Conservation (phyloP, 2,797 vertebrate genomes). For the Atherinosoma microstoma region DNA sequence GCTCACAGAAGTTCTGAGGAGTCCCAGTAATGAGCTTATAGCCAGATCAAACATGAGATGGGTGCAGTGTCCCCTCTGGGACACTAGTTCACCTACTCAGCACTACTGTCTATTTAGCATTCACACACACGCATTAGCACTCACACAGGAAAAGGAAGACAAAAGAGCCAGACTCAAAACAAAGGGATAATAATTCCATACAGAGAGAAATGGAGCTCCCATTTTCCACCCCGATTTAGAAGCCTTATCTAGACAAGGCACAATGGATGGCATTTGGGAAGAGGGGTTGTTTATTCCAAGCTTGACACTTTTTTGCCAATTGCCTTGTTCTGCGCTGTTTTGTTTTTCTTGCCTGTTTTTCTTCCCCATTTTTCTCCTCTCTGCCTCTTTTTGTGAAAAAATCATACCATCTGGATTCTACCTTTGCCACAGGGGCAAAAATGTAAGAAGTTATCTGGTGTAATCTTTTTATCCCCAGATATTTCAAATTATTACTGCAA, state of each 20-base stretch:
- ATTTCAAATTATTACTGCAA: slow-evolving; percentile 76
- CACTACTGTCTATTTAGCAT: slow-evolving; percentile 59
- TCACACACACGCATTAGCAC: slow-evolving; percentile 36
- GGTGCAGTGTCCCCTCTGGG: slow-evolving; percentile 66
- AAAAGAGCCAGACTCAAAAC: slow-evolving; percentile 83
- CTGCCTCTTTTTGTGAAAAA: slow-evolving; percentile 64
- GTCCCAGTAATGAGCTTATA: slow-evolving; percentile 75
- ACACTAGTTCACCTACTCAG: slow-evolving; percentile 66
- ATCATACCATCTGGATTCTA: slow-evolving; percentile 47
- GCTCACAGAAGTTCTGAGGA: slow-evolving; percentile 67
- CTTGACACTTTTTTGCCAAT: slow-evolving; percentile 79
- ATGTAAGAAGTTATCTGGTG: slow-evolving; percentile 42
- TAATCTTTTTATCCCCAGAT: slow-evolving; percentile 39
- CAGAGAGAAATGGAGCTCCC: slow-evolving; percentile 83
- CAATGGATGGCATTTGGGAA: slow-evolving; percentile 85
- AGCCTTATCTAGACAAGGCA: slow-evolving; percentile 85
- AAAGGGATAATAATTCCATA: slow-evolving; percentile 86
- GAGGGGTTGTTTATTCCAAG: slow-evolving; percentile 82
- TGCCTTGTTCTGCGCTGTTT: slow-evolving; percentile 71
- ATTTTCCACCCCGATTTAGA: slow-evolving; percentile 84
- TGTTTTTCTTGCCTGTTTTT: slow-evolving; percentile 31
- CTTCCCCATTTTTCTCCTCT: slow-evolving; percentile 56
- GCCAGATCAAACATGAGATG: slow-evolving; percentile 76
- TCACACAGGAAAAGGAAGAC: slow-evolving; percentile 73
- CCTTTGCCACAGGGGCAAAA: slow-evolving; percentile 33